phyloP scores from a whole-genome alignment of 2,888 invertebrate genomes.

The Brachylomia viminalis region DNA sequence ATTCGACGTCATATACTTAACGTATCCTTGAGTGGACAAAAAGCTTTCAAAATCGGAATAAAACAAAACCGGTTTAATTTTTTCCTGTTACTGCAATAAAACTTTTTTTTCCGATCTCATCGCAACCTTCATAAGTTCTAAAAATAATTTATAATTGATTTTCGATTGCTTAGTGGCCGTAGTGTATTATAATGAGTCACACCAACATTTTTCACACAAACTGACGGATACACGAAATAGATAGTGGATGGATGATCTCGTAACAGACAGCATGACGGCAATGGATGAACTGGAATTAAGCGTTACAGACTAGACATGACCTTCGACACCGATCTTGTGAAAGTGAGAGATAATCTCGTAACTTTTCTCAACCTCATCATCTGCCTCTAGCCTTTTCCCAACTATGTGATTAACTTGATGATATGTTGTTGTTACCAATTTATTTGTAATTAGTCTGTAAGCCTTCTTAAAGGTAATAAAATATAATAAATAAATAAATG shows the following conservation, averaged over 20 bases:
- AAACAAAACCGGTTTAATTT: neutral
- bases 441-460: no score
- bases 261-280: neutral
- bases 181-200: neutral
- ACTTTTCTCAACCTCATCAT: neutral
- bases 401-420: no score
- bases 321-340: neutral
- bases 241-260: no score
- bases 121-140: neutral
- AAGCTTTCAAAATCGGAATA: neutral
- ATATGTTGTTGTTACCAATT: no score
- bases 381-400: neutral
- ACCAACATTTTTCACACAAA: neutral
- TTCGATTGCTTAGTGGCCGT: neutral
- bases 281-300: neutral
- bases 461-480: no score
- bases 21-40: neutral
- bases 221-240: neutral
- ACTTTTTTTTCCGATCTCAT: neutral
- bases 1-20: neutral
- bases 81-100: constrained; percentile 4
- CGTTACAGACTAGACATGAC: neutral
- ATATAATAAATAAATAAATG: no score
- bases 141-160: neutral
- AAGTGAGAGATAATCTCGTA: neutral